Percentiles rank a stretch among this genome's conserved stretches.
Conservation (phyloP, 2,113 vertebrate genomes). For the Poecile atricapillus region DNA sequence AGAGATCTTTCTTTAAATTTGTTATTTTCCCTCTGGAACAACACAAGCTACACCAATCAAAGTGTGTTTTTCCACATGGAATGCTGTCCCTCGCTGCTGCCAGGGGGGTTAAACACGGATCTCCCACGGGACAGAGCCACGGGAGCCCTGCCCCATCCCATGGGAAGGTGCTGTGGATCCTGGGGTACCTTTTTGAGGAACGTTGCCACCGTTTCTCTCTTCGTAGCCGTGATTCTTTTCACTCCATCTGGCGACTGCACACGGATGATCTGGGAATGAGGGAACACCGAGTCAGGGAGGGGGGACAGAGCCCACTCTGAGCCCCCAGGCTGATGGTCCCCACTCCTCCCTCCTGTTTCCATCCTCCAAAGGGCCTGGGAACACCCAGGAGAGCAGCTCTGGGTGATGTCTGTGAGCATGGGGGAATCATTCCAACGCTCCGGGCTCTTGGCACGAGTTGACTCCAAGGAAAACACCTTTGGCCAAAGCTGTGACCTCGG, state of each 20-base stretch:
- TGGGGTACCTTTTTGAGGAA: slow-evolving; percentile 92
- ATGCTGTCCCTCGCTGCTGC: accelerated
- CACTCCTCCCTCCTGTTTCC: neutral
- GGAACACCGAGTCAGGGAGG: neutral
- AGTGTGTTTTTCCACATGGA: accelerated
- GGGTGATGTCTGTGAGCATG: accelerated
- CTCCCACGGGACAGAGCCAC: accelerated
- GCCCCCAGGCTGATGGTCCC: accelerated
- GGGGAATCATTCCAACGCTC: accelerated
- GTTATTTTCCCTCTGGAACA: neutral
- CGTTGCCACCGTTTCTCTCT: slow-evolving; percentile 86
- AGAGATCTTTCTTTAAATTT: neutral
- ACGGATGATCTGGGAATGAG: slow-evolving; percentile 81
- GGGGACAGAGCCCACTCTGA: neutral
- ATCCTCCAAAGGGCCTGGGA: too few species aligned
- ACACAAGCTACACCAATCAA: neutral
- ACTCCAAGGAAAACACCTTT: neutral
- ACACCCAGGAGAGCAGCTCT: accelerated
- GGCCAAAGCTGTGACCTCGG: neutral
- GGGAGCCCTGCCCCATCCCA: neutral
- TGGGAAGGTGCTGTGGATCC: accelerated
- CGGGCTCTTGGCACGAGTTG: neutral
- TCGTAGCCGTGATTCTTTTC: slow-evolving; percentile 88
- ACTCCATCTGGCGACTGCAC: slow-evolving; percentile 96
- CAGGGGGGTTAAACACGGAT: accelerated